Base-by-base conservation (phyloP, 2,888 invertebrate species). In the Acronicta leporina region DNA sequence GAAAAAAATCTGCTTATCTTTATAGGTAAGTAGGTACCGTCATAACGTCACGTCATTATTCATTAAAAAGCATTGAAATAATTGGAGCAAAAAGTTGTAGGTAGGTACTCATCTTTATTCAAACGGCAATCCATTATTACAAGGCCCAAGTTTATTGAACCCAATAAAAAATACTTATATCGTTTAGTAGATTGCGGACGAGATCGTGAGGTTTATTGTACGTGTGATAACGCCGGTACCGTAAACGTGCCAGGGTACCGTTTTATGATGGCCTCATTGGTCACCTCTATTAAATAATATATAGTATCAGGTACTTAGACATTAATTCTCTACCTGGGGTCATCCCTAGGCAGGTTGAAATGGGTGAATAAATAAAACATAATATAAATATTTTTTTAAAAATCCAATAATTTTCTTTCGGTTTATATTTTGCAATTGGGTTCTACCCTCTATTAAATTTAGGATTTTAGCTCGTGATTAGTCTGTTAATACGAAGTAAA, bases 121-220 rank as follows among this genome's bases (percentile, higher is more conserved):
- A 38, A 38, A 38, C n/a, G 38, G 38, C 38, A n/a, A 7, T 4
- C n/a, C 16, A 70, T 41, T 46, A 56, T 20, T 35, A 64, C 15
- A 2, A 27, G 9, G 14, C n/a, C 47, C 15, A 42, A 72, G 75
- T 77, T 64, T 60, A 51, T 63, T 75, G 75, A 75, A 55, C 75
- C 40, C 33, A 14, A 52, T 66, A 74, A 68, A 68, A 68, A 62
- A 50, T 38, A 38, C 38, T 5, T n/a, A 38, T 66, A 58, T 57
- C 56, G 56, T 50, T 63, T 27, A 50, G 40, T 59, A 56, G 54
- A 60, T 63, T 47, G 50, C 33, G 46, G 30, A 43, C 33, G 25
- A 52, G 52, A 55, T 64, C 46, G 59, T 45, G 43, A 56, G 14
- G 20, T 71, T 54, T n/a, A n/a, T n/a, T 38, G 57, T 53, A 60